Evolutionary conservation across 2,113 vertebrate genomes (phyloP).

Genomic region (Gracilinanus agilis): DNA sequence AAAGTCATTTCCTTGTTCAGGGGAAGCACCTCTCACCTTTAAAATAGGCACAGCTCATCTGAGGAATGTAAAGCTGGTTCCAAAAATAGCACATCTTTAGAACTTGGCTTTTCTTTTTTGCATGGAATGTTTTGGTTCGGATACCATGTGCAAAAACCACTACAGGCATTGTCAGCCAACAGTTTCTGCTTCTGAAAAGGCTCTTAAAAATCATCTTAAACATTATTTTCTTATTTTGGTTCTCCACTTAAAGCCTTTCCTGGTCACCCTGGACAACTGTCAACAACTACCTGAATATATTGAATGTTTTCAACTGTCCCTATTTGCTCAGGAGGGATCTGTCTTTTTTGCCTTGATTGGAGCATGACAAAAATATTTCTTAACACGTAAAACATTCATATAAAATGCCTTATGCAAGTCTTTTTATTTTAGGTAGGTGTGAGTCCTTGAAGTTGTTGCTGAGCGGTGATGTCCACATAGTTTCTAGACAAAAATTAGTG

Average conservation of each 20-base stretch:
- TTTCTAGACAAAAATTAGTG: not conserved
- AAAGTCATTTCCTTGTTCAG: not conserved
- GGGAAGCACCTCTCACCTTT: not conserved
- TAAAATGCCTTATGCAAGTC: not conserved
- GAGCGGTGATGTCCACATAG: not conserved
- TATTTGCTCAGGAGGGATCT: not conserved
- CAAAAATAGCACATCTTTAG: slow-evolving; percentile 6
- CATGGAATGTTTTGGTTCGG: slow-evolving; percentile 10
- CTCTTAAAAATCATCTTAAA: not conserved
- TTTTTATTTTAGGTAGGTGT: not conserved
- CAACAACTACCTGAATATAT: not conserved
- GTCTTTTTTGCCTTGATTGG: not conserved
- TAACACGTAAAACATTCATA: not conserved
- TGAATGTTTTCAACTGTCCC: not conserved
- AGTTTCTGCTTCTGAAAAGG: not conserved
- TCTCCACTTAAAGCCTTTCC: not conserved
- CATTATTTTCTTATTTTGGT: not conserved
- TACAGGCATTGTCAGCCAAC: not conserved
- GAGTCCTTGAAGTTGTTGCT: not conserved
- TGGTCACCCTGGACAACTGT: not conserved
- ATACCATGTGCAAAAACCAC: not conserved
- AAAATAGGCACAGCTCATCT: not conserved
- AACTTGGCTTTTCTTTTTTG: not conserved
- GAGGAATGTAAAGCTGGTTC: slow-evolving; percentile 4
- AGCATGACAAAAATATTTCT: not conserved